These are phyloP conservation scores for Rallus crepitans DNA, from an alignment of 2,797 vertebrate species.

Conservation along the genomic window DNA sequence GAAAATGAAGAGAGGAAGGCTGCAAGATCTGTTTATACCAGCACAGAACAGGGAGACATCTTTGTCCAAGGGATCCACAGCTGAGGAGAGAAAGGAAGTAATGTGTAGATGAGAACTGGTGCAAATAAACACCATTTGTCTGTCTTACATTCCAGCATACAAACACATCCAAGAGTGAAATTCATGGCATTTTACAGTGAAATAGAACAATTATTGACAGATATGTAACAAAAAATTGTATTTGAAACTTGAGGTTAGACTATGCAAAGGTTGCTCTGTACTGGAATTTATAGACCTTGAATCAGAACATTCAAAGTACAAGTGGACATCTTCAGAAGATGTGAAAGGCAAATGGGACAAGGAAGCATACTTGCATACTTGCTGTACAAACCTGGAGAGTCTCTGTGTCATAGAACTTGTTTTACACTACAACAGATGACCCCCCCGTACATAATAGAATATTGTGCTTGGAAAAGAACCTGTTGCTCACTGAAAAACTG, in stretches of 20 bases:
- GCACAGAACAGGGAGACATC: background rate
- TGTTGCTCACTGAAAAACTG: background rate
- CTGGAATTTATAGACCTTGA: background rate
- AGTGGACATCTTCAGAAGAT: background rate
- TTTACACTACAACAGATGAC: background rate
- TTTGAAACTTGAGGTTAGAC: background rate
- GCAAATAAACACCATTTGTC: background rate
- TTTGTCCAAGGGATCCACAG: background rate
- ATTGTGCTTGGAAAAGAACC: background rate
- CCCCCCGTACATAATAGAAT: background rate
- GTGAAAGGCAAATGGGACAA: background rate
- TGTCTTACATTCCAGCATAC: background rate
- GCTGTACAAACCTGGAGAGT: background rate
- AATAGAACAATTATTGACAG: background rate
- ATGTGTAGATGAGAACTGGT: background rate
- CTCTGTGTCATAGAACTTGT: background rate
- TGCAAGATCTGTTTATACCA: background rate
- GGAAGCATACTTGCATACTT: background rate
- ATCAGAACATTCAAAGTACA: background rate
- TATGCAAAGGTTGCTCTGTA: background rate
- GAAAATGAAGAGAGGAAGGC: background rate
- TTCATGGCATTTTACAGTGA: background rate
- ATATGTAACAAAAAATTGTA: background rate
- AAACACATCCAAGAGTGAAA: background rate
- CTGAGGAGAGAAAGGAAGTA: background rate